These are phyloP conservation scores for Gavialis gangeticus DNA, from an alignment of 2,113 vertebrate species.

Conservation along the genomic window DNA sequence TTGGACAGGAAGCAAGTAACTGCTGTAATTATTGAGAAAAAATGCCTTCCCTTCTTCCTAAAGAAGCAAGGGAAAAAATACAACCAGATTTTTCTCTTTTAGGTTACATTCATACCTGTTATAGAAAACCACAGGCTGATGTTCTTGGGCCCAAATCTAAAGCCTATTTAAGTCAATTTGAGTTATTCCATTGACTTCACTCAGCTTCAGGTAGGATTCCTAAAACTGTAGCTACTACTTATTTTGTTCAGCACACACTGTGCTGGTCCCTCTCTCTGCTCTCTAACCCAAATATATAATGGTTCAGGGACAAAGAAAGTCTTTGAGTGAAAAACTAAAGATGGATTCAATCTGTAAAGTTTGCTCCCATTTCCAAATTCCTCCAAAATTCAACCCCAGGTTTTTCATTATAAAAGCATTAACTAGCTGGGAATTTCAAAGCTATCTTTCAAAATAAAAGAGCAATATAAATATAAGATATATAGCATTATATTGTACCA, in stretches of 20 bases:
- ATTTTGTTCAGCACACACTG: too few species aligned
- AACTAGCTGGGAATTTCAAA: not conserved
- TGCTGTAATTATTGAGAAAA: rapidly evolving
- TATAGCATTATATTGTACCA: not conserved
- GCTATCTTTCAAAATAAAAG: constrained; percentile 36
- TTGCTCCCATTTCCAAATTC: not conserved
- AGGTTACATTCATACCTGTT: not conserved
- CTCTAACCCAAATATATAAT: not conserved
- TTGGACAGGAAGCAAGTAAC: not conserved
- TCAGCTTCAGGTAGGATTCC: too few species aligned
- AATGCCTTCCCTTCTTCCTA: not conserved
- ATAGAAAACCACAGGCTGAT: not conserved
- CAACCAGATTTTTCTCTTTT: not conserved
- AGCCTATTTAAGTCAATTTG: too few species aligned
- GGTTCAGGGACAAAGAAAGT: not conserved
- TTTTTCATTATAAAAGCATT: not conserved
- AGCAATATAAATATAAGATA: not conserved
- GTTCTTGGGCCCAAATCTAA: not conserved
- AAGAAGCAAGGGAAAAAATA: not conserved
- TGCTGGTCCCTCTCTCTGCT: too few species aligned
- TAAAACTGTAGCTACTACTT: too few species aligned
- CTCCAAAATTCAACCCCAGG: constrained; percentile 25
- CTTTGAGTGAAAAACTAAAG: not conserved
- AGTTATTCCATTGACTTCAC: too few species aligned
- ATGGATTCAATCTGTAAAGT: not conserved